phyloP scores from a whole-genome alignment of 2,797 vertebrate genomes.

The Astyanax mexicanus region DNA sequence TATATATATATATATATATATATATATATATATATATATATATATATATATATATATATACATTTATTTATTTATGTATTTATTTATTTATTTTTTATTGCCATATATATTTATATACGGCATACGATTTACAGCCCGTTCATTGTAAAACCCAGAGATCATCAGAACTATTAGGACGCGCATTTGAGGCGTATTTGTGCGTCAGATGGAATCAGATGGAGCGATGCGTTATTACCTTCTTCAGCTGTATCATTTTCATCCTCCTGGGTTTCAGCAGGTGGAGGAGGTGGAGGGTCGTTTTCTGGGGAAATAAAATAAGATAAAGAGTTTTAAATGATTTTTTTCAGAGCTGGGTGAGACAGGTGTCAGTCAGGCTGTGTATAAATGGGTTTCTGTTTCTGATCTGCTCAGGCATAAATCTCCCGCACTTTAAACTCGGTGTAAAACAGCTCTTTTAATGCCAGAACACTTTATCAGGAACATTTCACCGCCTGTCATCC shows the following conservation, averaged over 20 bases:
- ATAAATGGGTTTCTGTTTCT: not conserved
- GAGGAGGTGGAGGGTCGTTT: not conserved
- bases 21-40: too few species aligned
- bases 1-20: too few species aligned
- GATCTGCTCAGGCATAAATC: constrained; percentile 5
- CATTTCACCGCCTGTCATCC: not conserved
- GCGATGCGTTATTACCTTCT: constrained; percentile 27
- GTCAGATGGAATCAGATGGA: not conserved
- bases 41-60: too few species aligned
- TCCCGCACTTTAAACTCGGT: not conserved
- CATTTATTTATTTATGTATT: too few species aligned
- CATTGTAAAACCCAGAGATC: too few species aligned
- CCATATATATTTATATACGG: too few species aligned
- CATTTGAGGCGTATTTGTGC: not conserved
- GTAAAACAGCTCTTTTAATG: constrained; percentile 19
- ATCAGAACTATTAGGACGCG: too few species aligned
- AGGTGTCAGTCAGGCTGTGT: constrained; percentile 8
- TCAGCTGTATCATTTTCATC: constrained; percentile 5
- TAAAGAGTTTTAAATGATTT: not conserved
- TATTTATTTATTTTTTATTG: too few species aligned
- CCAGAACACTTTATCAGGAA: not conserved
- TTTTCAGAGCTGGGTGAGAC: not conserved
- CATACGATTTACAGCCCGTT: too few species aligned
- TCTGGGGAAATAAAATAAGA: constrained; percentile 4
- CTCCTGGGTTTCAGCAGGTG: not conserved